Conservation (phyloP, 1,140 invertebrate species). For the Bombus turneri region DNA sequence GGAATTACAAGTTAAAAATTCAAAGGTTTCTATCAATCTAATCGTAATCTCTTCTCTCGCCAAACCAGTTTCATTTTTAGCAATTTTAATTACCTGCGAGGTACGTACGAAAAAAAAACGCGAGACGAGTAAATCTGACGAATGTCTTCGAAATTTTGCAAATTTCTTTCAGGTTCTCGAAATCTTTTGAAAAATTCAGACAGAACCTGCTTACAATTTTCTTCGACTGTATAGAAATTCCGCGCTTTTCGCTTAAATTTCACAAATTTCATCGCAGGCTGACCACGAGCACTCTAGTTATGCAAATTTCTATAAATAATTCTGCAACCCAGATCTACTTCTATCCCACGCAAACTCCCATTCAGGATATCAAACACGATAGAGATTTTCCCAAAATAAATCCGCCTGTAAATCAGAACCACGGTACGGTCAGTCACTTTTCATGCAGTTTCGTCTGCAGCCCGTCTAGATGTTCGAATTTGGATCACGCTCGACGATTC, state of each 20-base stretch:
- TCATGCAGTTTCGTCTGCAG: background rate
- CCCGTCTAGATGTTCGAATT: background rate
- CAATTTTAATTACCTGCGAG: no score
- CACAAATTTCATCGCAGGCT: background rate
- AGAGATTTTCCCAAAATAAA: background rate
- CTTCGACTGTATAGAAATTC: background rate
- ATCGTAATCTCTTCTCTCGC: no score
- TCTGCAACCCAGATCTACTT: background rate
- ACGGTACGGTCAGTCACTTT: no score
- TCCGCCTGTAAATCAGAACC: background rate
- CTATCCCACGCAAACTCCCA: background rate
- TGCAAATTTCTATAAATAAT: conserved; percentile 8
- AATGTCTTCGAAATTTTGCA: no score
- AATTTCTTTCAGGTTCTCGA: background rate
- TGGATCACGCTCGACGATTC: background rate
- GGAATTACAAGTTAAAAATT: no score
- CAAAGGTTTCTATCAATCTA: no score
- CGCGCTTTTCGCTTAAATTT: background rate
- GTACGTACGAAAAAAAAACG: no score
- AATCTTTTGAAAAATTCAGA: background rate
- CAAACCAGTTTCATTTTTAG: background rate
- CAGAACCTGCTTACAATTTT: background rate
- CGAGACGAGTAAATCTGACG: no score
- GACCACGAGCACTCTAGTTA: background rate
- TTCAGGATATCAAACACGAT: background rate